Evolutionary conservation across 2,113 vertebrate species (phyloP).

Genomic region (Solea senegalensis): DNA sequence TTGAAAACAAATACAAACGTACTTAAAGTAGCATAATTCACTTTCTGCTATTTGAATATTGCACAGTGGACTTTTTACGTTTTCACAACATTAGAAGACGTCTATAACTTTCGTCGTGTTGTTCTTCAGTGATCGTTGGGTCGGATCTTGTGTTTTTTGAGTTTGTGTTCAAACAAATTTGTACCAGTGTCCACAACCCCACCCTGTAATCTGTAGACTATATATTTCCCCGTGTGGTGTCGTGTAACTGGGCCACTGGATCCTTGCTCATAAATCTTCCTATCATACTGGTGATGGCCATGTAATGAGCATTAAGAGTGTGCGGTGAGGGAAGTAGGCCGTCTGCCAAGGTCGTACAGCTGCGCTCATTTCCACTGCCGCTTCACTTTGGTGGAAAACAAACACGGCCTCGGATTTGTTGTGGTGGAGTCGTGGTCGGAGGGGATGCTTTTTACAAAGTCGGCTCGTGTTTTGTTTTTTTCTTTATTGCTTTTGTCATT

Average conservation of each 20-base stretch:
- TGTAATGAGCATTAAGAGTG: neutral
- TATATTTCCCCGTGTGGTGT: neutral
- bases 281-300: neutral
- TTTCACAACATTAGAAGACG: neutral
- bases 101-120: neutral
- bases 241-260: neutral
- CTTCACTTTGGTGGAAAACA: neutral
- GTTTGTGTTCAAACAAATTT: neutral
- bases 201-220: neutral
- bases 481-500: neutral
- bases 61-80: too few species aligned
- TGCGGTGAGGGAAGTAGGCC: neutral
- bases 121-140: neutral
- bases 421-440: neutral
- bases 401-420: neutral
- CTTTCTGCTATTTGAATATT: too few species aligned
- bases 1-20: too few species aligned
- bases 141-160: neutral
- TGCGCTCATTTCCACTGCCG: neutral
- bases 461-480: too few species aligned
- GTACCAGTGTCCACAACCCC: neutral
- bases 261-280: neutral
- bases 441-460: neutral
- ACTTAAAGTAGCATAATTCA: too few species aligned
- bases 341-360: neutral